These are phyloP conservation scores for Sparidentex hasta DNA, from an alignment of 2,797 vertebrate species.

Conservation along the genomic window DNA sequence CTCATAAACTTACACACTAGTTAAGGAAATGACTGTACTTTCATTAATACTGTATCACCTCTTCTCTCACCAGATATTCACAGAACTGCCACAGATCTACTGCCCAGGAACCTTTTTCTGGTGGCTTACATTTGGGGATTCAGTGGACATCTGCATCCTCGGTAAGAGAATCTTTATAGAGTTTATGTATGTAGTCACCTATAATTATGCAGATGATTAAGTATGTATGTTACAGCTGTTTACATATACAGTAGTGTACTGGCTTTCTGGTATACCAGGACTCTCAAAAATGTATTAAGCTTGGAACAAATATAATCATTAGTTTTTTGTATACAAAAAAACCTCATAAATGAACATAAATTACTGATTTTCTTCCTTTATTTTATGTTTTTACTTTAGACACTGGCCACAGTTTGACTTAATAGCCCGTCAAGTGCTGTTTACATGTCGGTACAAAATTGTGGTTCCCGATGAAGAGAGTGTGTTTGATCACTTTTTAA, in stretches of 20 bases:
- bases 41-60: neutral
- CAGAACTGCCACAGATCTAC: conserved; percentile 38
- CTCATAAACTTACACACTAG: neutral
- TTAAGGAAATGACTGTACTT: neutral
- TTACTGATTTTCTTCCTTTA: conserved; percentile 2
- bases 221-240: neutral
- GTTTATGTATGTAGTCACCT: neutral
- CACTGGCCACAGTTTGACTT: conserved; percentile 86
- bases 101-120: conserved; percentile 85
- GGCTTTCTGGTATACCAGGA: no score
- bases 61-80: conserved; percentile 34
- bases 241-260: neutral
- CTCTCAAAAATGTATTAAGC: no score
- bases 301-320: no score
- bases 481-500: conserved; percentile 88
- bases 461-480: conserved; percentile 78
- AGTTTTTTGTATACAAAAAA: neutral
- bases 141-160: conserved; percentile 87
- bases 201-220: neutral
- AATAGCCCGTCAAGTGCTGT: conserved; percentile 82
- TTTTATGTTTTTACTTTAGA: conserved; percentile 72
- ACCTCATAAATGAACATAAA: neutral
- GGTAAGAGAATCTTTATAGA: conserved; percentile 71
- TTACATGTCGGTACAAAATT: conserved; percentile 76
- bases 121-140: conserved; percentile 91